These are phyloP conservation scores for Andrena chrysosceles DNA, from an alignment of 2,888 invertebrate species.

Conservation along the genomic window DNA sequence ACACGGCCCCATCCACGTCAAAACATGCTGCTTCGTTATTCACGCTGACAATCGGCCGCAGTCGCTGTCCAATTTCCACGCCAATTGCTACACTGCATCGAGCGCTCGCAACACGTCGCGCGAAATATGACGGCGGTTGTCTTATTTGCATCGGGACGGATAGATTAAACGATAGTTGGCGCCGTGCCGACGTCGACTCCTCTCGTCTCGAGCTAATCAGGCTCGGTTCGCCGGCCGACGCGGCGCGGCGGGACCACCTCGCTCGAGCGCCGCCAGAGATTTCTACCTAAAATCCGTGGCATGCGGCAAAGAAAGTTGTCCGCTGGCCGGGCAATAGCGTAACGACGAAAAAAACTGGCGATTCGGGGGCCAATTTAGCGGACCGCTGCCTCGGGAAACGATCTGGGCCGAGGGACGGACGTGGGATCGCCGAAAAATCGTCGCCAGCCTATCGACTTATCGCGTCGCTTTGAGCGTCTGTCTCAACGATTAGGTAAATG, in stretches of 20 bases:
- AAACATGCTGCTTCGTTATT: background rate
- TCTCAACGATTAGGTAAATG: slow-evolving; percentile 42
- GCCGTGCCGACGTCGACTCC: slow-evolving; percentile 48
- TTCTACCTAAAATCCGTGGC: slow-evolving; percentile 69
- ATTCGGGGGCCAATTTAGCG: slow-evolving; percentile 45
- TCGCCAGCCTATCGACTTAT: background rate
- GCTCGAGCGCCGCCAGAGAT: slow-evolving; percentile 54
- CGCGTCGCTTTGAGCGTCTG: slow-evolving; percentile 1
- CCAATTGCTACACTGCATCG: background rate
- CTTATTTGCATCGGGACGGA: slow-evolving; percentile 17
- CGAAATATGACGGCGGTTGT: slow-evolving; percentile 5
- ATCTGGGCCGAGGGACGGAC: background rate
- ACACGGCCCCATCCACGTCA: too few species aligned
- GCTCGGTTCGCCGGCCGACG: slow-evolving; percentile 8
- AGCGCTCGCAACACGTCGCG: slow-evolving; percentile 7
- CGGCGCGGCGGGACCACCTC: slow-evolving; percentile 65
- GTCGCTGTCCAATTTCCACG: background rate
- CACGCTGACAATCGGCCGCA: background rate
- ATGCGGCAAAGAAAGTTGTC: slow-evolving; percentile 74
- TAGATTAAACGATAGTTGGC: slow-evolving; percentile 44
- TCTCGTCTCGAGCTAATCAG: slow-evolving; percentile 48
- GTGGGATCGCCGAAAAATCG: slow-evolving; percentile 28
- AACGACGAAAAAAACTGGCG: slow-evolving; percentile 42
- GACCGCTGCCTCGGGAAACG: slow-evolving; percentile 13
- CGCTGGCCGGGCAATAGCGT: slow-evolving; percentile 51